Evolutionary conservation across 2,797 vertebrate species (phyloP), one percentile per base, ranked within the genome.

Genomic region (Pyrocephalus nanus): DNA sequence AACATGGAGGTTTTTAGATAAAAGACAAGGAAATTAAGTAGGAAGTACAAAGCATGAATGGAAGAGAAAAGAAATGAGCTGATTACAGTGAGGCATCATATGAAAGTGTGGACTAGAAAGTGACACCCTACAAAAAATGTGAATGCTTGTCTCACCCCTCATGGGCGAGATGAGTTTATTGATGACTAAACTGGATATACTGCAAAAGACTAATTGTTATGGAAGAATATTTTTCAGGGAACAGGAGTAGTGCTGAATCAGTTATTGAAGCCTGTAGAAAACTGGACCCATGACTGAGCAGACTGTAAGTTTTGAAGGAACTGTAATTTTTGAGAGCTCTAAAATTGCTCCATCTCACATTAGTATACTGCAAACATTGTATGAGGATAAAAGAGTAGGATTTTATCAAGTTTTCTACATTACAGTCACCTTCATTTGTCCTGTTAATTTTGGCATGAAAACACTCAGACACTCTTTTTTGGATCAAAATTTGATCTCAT

Each of bases 21-120:
- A 93, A 92, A 80, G 27, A 58, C 82, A 94, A 71, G 51, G 73
- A 82, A 92, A 92, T 90, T 48, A 92, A 91, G 54, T 66, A 55
- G 66, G 25, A 77, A 82, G 29, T 48, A 62, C 84, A 82, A 70
- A 81, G 30, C 57, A 73, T 64, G 38, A 95, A 92, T 26, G 34
- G 60, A 79, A 82, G 34, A 62, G 38, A 51, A 88, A 93, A 84
- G 93, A 90, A 82, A 72, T 15, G 9, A 92, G 55, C 54, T 43
- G 36, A 90, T 90, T 88, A 76, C 34, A 72, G 36, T 13, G 21
- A 89, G 38, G 53, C 15, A 82, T 67, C 58, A 91, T 86, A 86
- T 34, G 48, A 43, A 92, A 92, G 30, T 40, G 55, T 66, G 51
- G 60, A 70, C 53, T 71, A 76, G 67, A 94, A 86, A 93, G 53